These are phyloP conservation scores for Paracyprichromis sp. DNA, from an alignment of 2,113 vertebrate genomes.

Conservation along the genomic window DNA sequence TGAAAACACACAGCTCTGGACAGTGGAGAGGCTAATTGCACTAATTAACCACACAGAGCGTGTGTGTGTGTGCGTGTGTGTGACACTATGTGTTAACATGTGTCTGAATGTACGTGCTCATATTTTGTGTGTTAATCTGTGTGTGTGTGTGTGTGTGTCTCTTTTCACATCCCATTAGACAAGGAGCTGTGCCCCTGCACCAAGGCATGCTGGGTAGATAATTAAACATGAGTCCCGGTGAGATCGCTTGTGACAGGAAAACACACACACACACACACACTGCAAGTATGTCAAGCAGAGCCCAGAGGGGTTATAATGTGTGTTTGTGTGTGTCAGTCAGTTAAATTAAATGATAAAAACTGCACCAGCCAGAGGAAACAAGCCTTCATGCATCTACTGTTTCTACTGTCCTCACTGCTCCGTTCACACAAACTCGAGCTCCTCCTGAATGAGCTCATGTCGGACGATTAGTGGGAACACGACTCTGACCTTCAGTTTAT, in stretches of 20 bases:
- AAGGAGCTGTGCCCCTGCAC: slow-evolving; percentile 16
- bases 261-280: slow-evolving; percentile 10
- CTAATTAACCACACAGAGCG: slow-evolving; percentile 68
- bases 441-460: neutral
- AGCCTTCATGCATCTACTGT: neutral
- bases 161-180: slow-evolving; percentile 67
- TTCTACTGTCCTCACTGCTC: neutral
- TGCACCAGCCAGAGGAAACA: slow-evolving; percentile 21
- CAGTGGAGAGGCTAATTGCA: slow-evolving; percentile 75
- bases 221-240: slow-evolving; percentile 51
- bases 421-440: neutral
- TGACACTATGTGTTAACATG: slow-evolving; percentile 39
- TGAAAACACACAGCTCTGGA: slow-evolving; percentile 61
- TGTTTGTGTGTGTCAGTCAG: slow-evolving; percentile 11
- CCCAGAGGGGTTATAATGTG: slow-evolving; percentile 3
- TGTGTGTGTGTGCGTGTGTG: slow-evolving; percentile 16
- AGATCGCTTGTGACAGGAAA: slow-evolving; percentile 38
- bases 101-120: slow-evolving; percentile 25
- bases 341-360: slow-evolving; percentile 20
- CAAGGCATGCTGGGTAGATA: slow-evolving; percentile 53
- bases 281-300: slow-evolving; percentile 5
- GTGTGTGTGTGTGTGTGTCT: slow-evolving; percentile 26
- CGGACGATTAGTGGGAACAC: neutral
- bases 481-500: neutral
- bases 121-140: slow-evolving; percentile 41